These are phyloP conservation scores for Phalacrocorax pelagicus DNA, from an alignment of 2,113 vertebrate genomes.

Conservation along the genomic window DNA sequence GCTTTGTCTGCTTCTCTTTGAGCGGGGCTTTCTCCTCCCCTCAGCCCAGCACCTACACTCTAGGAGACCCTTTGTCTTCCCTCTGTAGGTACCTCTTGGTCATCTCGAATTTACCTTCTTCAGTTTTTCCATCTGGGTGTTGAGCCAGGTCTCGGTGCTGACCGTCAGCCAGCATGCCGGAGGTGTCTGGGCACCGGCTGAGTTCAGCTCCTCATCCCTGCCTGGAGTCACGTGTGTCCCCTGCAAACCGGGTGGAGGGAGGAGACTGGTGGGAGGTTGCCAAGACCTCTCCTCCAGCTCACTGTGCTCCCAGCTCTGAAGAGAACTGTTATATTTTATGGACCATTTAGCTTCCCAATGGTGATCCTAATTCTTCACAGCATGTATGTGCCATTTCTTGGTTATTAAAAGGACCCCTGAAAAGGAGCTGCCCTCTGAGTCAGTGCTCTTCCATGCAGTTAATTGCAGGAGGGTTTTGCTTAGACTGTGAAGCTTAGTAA, in stretches of 20 bases:
- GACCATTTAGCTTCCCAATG: slow-evolving; percentile 46
- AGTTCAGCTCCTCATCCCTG: background rate
- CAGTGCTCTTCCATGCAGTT: slow-evolving; percentile 9
- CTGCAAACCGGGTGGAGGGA: background rate
- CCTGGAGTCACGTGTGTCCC: background rate
- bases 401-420: slow-evolving; percentile 41
- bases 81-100: background rate
- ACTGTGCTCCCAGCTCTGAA: background rate
- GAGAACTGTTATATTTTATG: slow-evolving; percentile 42
- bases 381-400: slow-evolving; percentile 31
- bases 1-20: background rate
- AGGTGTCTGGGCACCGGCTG: background rate
- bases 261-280: background rate
- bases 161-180: fast-evolving
- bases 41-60: background rate
- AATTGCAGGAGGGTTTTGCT: slow-evolving; percentile 27
- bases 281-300: background rate
- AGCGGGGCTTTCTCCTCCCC: background rate
- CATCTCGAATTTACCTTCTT: background rate
- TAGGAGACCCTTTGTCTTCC: fast-evolving
- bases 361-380: slow-evolving; percentile 58
- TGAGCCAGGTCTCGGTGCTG: background rate
- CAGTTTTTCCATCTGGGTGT: background rate
- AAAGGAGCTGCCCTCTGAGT: slow-evolving; percentile 39
- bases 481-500: slow-evolving; percentile 10